Base-by-base conservation (phyloP, 2,888 invertebrate genomes). In the Pyrrhia umbra region DNA sequence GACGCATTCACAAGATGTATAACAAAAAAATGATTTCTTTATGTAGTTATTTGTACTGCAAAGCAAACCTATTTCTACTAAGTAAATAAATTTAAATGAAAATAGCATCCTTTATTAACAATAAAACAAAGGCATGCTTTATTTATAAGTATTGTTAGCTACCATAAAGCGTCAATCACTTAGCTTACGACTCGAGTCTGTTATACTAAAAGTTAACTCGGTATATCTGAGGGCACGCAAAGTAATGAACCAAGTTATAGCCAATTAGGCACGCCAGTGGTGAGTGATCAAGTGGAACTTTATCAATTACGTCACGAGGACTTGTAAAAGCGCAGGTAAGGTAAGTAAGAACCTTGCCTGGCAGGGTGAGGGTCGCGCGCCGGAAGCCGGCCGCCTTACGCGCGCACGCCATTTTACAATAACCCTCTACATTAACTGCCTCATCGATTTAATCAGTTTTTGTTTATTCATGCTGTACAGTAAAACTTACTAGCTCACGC, bases 401-500 rank as follows among this genome's bases (percentile, higher is more conserved):
- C 81, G 76, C 79, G 84, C 91, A 91, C 90, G 90, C 91, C 80
- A 90, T 90, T 86, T 85, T 84, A 90, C 88, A 87, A 87, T 87
- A 88, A 82, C 81, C 72, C 40, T 66, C 71, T 64, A 77, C 84
- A 83, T 83, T 82, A 82, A 85, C 82, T 83, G 75, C 82, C 68
- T 71, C 79, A 86, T 85, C 83, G 85, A 85, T 88, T 84, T 76
- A 82, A 84, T 83, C 70, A 80, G 71, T 65, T 79, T 82, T 79
- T 81, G 82, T 85, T 85, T 80, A 79, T 73, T 76, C 67, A 76
- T 78, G 75, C 66, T 58, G 42, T 57, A 52, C 47, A 20, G 45
- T 51, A 49, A 64, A 69, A 62, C 58, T 73, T 64, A 60, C 54
- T 43, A n/a, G 39, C 37, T 43, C 64, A 77, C 57, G 70, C 67